Evolutionary conservation across 2,888 invertebrate species (phyloP).

Genomic region (Chloroclystis v-ata): DNA sequence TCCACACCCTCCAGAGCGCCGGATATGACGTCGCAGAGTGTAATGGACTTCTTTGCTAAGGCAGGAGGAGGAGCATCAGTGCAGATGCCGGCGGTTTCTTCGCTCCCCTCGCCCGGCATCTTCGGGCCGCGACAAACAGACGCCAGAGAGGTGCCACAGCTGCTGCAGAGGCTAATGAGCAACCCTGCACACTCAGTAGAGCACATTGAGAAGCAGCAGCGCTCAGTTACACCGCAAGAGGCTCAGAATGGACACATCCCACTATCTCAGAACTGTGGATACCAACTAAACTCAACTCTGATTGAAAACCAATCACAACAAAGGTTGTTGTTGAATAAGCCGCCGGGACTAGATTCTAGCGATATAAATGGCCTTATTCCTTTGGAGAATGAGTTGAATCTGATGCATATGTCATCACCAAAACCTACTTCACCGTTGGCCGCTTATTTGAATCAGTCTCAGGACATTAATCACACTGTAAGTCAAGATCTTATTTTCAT

Average conservation of each 20-base stretch:
- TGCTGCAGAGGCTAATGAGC: slow-evolving; percentile 88
- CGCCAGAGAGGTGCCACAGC: slow-evolving; percentile 78
- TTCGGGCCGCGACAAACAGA: slow-evolving; percentile 71
- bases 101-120: slow-evolving; percentile 68
- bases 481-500: slow-evolving; percentile 29
- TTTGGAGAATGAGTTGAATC: slow-evolving; percentile 73
- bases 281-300: slow-evolving; percentile 62
- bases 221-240: slow-evolving; percentile 85
- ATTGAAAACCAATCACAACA: slow-evolving; percentile 63
- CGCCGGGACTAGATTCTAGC: slow-evolving; percentile 40
- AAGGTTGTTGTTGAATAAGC: slow-evolving; percentile 52
- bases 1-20: slow-evolving; percentile 75
- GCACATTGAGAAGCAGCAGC: slow-evolving; percentile 92
- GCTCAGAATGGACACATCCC: slow-evolving; percentile 59
- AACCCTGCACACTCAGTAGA: slow-evolving; percentile 90
- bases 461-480: slow-evolving; percentile 59
- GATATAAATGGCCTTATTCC: slow-evolving; percentile 63
- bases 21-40: slow-evolving; percentile 88
- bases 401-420: slow-evolving; percentile 76
- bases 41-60: slow-evolving; percentile 92
- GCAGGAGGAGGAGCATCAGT: slow-evolving; percentile 79
- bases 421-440: slow-evolving; percentile 77
- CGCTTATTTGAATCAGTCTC: slow-evolving; percentile 72
- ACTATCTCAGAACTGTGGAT: slow-evolving; percentile 55
- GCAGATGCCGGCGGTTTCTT: slow-evolving; percentile 74